Conservation (phyloP, 2,113 vertebrate species). For the Paramisgurnus dabryanus region DNA sequence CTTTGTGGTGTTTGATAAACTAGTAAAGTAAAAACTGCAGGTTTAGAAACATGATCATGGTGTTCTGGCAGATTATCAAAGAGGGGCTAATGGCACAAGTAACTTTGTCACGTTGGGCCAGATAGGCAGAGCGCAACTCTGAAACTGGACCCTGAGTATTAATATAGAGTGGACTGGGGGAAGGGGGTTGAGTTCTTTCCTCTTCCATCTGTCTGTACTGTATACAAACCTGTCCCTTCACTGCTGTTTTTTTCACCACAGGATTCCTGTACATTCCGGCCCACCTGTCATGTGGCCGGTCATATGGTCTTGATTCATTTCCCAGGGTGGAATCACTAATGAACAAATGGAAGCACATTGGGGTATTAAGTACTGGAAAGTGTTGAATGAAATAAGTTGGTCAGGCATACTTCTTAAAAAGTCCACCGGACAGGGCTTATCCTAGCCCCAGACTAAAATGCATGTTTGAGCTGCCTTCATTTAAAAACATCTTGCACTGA, state of each 20-base stretch:
- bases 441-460: too few relatives aligned
- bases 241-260: not conserved
- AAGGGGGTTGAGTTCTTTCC: conserved; percentile 3
- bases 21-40: not conserved
- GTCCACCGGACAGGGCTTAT: too few relatives aligned
- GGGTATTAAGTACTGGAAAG: not conserved
- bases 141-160: conserved; percentile 62
- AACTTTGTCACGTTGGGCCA: conserved; percentile 54
- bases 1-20: not conserved
- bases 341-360: not conserved
- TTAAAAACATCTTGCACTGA: too few relatives aligned
- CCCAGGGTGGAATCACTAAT: not conserved
- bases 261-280: not conserved
- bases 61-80: not conserved
- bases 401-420: too few relatives aligned
- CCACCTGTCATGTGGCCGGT: conserved; percentile 5
- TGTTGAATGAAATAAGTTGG: not conserved
- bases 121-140: conserved; percentile 56
- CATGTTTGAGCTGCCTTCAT: too few relatives aligned
- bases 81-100: conserved; percentile 52
- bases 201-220: conserved; percentile 2
- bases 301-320: conserved; percentile 26
- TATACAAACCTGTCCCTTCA: conserved; percentile 10
- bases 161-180: conserved; percentile 54
- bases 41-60: not conserved